Evolutionary conservation across 2,797 vertebrate genomes (phyloP), one percentile per base, ranked within the genome.

Genomic region (Argyrosomus regius): DNA sequence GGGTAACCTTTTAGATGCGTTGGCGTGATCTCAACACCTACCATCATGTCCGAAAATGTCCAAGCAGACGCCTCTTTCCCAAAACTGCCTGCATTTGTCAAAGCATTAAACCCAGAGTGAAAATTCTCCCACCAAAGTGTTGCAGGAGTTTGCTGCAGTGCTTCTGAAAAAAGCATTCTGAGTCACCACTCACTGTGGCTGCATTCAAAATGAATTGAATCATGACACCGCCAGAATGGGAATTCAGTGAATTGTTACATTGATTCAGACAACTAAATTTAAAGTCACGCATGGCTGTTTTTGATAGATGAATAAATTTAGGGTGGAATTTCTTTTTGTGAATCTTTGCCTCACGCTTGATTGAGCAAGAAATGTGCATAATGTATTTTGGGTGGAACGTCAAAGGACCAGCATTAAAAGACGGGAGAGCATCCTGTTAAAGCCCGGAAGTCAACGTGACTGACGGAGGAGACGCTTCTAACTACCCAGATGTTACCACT

Each of bases 401-500:
- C 31, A 57, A 50, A 41, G 20, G 54, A 62, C 24, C 14, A 28
- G 52, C 46, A 59, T 26, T 26, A 26, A 26, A 26, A 7, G 54
- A 61, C 22, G 18, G 45, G 16, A n/a, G 39, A 48, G 35, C 48
- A n/a, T 68, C 43, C 9, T n/a, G 46, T 72, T 46, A 49, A 45
- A 22, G n/a, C 16, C 56, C 59, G 20, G 35, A 31, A 67, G 16
- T 53, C n/a, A 58, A 4, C 17, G 3, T 52, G 54, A 41, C 31
- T 35, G 59, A 39, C 50, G 5, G 11, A 20, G 52, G 54, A 58
- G 18, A 58, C 2, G 8, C 31, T 5, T 50, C 43, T 48, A 4
- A n/a, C 45, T 3, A 9, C 49, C 63, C 71, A 71, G 64, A 80
- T 80, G 53, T 81, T 76, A 14, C 22, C 5, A 17, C 62, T 64